Base-by-base conservation (phyloP, 64 coral and sea anemone species). In the Stylophora pistillata region DNA sequence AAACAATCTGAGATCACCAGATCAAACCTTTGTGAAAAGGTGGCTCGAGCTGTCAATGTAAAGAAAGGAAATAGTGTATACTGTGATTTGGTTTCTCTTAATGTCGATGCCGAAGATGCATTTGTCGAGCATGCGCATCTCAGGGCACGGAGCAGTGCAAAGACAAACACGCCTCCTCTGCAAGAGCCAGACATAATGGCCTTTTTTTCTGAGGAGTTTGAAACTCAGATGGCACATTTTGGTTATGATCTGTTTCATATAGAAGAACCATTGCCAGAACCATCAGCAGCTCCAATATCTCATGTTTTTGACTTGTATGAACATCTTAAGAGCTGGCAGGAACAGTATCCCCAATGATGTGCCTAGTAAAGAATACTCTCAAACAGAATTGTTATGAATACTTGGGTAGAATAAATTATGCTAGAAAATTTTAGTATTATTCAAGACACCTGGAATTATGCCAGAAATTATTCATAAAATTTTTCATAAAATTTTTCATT, bases 271-370 rank as follows among this genome's bases (percentile, higher is more conserved):
- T 58, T 93, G 65, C 81, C 77, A 21, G 37, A 55, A 20, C 57
- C 64, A 27, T 82, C 72, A 20, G 26, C 87, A 86, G 88, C 72
- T 90, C 28, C 80, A 72, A n/a, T 78, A 37, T 53, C 66, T 26
- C 91, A 93, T 90, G 76, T 88, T 27, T 97, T 97, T 96, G 95
- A 97, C 34, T 90, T 97, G 18, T 89, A 97, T 68, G 56, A 74
- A 59, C 95, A 93, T 53, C 82, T 93, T 60, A 56, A 86, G 29
- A 93, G 95, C 58, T 97, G 95, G 95, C 81, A 97, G 29, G 74
- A 92, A 68, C 76, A 68, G 7, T 68, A 28, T 1, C 21, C 0
- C 21, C 2, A 28, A 11, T 28, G 11, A 12, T 68, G 25, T 25
- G 26, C 64, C 23, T 21, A 60, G 13, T 60, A 60, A 13, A 60